A percentile compares a stretch with the other conserved stretches of the same genome.
These are phyloP conservation scores for Anabacerthia variegaticeps DNA, from an alignment of 2,797 vertebrate species.

Conservation along the genomic window DNA sequence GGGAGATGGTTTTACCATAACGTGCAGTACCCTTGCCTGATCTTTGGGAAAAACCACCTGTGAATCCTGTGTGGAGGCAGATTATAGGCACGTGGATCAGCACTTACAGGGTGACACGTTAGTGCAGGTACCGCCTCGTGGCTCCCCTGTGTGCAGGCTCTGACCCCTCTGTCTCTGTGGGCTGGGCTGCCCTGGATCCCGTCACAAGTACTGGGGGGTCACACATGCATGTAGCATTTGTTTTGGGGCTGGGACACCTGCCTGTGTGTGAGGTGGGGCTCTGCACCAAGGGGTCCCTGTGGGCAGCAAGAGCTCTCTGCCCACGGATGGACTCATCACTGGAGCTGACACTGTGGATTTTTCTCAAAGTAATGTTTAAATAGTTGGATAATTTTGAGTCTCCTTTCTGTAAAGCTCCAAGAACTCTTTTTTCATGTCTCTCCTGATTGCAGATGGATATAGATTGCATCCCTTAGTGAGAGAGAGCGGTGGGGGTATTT, in stretches of 20 bases:
- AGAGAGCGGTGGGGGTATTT: background rate
- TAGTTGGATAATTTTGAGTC: background rate
- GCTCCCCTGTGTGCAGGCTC: background rate
- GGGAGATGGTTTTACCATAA: background rate
- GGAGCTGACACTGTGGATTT: background rate
- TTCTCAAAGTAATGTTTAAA: background rate
- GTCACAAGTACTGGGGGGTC: background rate
- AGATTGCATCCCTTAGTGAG: background rate
- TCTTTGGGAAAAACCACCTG: accelerated
- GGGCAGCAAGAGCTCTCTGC: background rate
- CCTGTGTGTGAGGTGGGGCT: background rate
- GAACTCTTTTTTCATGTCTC: background rate
- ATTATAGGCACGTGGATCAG: background rate
- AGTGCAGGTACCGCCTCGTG: background rate
- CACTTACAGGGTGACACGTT: background rate
- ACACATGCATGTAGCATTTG: background rate
- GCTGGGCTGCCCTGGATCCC: background rate
- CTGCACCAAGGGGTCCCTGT: background rate
- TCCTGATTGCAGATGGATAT: background rate
- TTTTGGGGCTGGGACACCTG: background rate
- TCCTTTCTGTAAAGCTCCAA: background rate
- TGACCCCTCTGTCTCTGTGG: background rate
- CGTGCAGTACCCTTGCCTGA: background rate
- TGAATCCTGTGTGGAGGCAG: background rate
- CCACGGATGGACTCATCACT: background rate